Base-by-base conservation (phyloP, 2,797 vertebrate genomes). In the Platyrinchus mystaceus region DNA sequence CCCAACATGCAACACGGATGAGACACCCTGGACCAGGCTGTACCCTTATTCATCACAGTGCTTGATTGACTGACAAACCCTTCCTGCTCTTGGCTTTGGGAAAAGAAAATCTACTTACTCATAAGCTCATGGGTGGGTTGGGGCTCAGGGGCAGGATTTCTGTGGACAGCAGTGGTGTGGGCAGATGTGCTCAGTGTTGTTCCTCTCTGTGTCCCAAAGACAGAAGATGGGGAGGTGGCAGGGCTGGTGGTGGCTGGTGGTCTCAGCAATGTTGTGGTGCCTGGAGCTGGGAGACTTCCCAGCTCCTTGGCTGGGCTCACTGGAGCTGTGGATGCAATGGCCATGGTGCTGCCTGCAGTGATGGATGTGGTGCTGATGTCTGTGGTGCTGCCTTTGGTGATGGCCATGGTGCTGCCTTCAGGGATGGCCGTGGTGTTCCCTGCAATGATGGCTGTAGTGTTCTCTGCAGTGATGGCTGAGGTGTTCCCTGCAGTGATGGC, bases 381-480 rank as follows among this genome's bases (percentile, higher is more conserved):
- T 0, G 4, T 3, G 7, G 7, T 20, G 12, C 1, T 50, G 1
- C 8, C n/a, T 24, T 16, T 3, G 17, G 43, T 0, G 6, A 6
- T 19, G 36, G 15, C 28, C 0, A 3, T 39, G 2, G 12, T 36
- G n/a, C 19, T 47, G 13, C 3, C n/a, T 14, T 16, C 8, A 28
- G 43, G 0, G 1, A 1, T 28, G 39, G 7, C 6, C 0, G 3
- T 1, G 8, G 2, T 16, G 20, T 0, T 46, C 0, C 3, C 44
- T 47, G 28, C 10, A 17, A 21, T 3, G 14, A 0, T 16, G n/a
- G 8, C 32, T 20, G 28, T 5, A 6, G 2, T 22, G 14, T 1
- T 49, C 1, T 4, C n/a, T n/a, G 15, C 4, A n/a, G 59, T 0
- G 4, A 3, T 6, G 8, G 43, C 13, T 0, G 1, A 46, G 4